A percentile compares a stretch with the other conserved stretches of the same genome.
These are phyloP conservation scores for Eurois occulta DNA, from an alignment of 2,888 invertebrate genomes.

Conservation along the genomic window DNA sequence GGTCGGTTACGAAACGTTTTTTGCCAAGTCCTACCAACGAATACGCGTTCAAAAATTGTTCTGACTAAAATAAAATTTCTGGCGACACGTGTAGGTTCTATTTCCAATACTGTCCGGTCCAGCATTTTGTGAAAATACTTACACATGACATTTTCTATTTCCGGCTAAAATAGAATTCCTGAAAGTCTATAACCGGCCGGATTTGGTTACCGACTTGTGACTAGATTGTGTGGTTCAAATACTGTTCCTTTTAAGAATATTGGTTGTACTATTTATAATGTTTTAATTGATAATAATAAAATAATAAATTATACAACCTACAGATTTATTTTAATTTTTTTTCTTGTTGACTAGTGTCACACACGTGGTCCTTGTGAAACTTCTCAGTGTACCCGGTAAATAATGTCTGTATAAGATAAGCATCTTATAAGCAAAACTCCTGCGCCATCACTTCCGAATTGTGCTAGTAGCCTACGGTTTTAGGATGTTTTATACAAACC, in stretches of 20 bases:
- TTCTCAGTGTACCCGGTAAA: not conserved
- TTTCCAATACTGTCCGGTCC: constrained; percentile 3
- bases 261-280: not conserved
- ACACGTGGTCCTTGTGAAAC: not conserved
- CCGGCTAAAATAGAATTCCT: constrained; percentile 4
- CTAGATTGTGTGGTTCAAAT: not conserved
- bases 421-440: not conserved
- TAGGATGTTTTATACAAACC: not conserved
- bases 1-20: not conserved
- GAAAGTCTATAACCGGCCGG: not conserved
- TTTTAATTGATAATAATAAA: no score
- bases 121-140: not conserved
- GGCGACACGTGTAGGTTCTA: constrained; percentile 26
- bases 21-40: not conserved
- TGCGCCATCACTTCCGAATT: not conserved
- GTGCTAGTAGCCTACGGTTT: not conserved
- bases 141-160: constrained; percentile 27
- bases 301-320: not conserved
- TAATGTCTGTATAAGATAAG: not conserved
- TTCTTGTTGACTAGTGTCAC: not conserved
- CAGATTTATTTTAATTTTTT: not conserved
- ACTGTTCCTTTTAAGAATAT: not conserved
- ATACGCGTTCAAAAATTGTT: constrained; percentile 7
- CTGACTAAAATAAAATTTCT: not conserved
- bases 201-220: not conserved